These are phyloP conservation scores for Orthosia gracilis DNA, from an alignment of 2,888 invertebrate species.

Conservation along the genomic window DNA sequence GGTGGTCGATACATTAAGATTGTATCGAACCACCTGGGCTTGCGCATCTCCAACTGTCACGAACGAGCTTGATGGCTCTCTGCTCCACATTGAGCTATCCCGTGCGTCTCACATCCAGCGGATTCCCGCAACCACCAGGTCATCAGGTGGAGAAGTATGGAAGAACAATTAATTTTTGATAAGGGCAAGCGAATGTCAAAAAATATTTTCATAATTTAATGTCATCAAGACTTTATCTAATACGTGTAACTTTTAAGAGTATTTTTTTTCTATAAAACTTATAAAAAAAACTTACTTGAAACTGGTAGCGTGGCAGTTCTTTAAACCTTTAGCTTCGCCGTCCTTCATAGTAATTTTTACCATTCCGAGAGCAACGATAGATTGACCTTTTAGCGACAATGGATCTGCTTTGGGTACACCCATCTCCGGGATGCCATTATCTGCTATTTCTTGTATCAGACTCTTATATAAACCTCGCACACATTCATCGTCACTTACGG, in stretches of 20 bases:
- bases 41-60: too few relatives aligned
- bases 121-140: too few relatives aligned
- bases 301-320: conserved; percentile 21
- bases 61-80: too few relatives aligned
- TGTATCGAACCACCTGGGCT: too few relatives aligned
- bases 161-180: neutral
- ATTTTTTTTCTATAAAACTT: neutral
- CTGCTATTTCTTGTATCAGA: conserved; percentile 15
- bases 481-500: conserved; percentile 31
- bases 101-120: too few relatives aligned
- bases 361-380: conserved; percentile 27
- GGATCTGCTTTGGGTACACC: conserved; percentile 49
- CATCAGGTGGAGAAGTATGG: neutral
- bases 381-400: conserved; percentile 12
- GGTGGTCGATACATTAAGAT: too few relatives aligned
- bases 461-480: neutral
- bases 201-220: neutral
- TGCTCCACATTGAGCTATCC: too few relatives aligned
- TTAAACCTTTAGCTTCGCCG: conserved; percentile 47
- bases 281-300: conserved; percentile 43
- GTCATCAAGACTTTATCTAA: too few relatives aligned
- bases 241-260: too few relatives aligned
- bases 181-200: too few relatives aligned
- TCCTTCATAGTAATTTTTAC: conserved; percentile 30
- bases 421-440: conserved; percentile 45